A percentile compares a stretch with the other conserved stretches of the same genome.
Evolutionary conservation across 2,888 invertebrate species (phyloP).

Genomic region (Caenorhabditis virilis): DNA sequence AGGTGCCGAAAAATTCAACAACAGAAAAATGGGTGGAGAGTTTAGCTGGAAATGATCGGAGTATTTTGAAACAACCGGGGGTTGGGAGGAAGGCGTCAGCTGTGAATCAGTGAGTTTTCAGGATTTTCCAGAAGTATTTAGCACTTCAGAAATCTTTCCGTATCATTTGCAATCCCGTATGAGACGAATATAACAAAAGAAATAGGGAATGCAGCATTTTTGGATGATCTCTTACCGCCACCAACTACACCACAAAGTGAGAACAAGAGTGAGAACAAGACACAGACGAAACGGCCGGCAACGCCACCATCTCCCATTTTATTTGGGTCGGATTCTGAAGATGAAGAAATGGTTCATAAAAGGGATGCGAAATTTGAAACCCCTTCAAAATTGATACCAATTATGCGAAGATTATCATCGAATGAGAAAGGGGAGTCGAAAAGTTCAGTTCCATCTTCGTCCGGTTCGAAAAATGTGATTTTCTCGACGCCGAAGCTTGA

Average conservation of each 20-base stretch:
- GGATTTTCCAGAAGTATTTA: neutral
- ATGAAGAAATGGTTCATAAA: conserved; percentile 1
- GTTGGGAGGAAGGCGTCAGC: neutral
- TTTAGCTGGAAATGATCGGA: neutral
- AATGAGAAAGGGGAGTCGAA: neutral
- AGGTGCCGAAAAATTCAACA: neutral
- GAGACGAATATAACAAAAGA: neutral
- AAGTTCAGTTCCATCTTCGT: neutral
- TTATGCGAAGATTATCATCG: conserved; percentile 5
- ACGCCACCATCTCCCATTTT: conserved; percentile 5
- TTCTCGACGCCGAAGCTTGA: neutral
- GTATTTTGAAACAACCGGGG: neutral
- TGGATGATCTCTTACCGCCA: conserved; percentile 12
- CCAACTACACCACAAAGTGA: neutral
- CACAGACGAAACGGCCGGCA: neutral
- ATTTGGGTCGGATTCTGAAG: conserved; percentile 13
- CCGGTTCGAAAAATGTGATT: neutral
- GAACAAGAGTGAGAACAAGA: neutral
- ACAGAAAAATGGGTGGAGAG: conserved; percentile 3
- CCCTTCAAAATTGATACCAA: neutral
- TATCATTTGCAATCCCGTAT: neutral
- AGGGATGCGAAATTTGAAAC: neutral
- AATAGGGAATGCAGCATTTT: conserved; percentile 1
- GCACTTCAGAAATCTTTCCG: conserved; percentile 2
- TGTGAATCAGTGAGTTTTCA: neutral